These are phyloP conservation scores for Rotaria socialis DNA, from an alignment of 2,888 invertebrate genomes.

Conservation along the genomic window DNA sequence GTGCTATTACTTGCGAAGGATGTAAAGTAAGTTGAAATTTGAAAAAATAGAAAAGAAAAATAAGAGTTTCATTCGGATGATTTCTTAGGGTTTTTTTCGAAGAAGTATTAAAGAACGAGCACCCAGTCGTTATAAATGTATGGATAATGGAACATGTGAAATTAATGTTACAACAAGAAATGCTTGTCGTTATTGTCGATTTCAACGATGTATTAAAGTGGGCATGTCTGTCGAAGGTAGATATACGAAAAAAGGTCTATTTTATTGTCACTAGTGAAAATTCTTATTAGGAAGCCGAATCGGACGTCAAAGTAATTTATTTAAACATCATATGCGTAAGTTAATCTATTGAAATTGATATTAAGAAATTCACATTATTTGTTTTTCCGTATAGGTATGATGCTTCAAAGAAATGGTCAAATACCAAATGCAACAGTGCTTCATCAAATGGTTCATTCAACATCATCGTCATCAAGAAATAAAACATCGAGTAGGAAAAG, in stretches of 20 bases:
- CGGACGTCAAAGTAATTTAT: conserved; percentile 46
- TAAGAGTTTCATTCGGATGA: background rate
- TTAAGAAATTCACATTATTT: too few relatives aligned
- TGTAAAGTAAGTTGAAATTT: conserved; percentile 39
- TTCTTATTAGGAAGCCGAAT: conserved; percentile 45
- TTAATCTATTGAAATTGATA: background rate
- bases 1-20: conserved; percentile 46
- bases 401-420: conserved; percentile 23
- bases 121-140: conserved; percentile 40
- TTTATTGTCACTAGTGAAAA: too few relatives aligned
- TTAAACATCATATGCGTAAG: conserved; percentile 44
- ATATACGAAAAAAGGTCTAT: too few relatives aligned
- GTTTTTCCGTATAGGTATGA: background rate
- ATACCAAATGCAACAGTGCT: background rate
- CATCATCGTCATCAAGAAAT: background rate
- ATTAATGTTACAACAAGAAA: conserved; percentile 41
- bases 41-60: background rate
- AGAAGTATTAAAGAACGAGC: conserved; percentile 43
- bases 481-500: background rate
- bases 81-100: conserved; percentile 42
- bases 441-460: background rate
- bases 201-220: conserved; percentile 43
- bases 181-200: conserved; percentile 43
- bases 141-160: conserved; percentile 42
- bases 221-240: conserved; percentile 44